Evolutionary conservation across 2,113 vertebrate species (phyloP).

Genomic region (Scophthalmus maximus): DNA sequence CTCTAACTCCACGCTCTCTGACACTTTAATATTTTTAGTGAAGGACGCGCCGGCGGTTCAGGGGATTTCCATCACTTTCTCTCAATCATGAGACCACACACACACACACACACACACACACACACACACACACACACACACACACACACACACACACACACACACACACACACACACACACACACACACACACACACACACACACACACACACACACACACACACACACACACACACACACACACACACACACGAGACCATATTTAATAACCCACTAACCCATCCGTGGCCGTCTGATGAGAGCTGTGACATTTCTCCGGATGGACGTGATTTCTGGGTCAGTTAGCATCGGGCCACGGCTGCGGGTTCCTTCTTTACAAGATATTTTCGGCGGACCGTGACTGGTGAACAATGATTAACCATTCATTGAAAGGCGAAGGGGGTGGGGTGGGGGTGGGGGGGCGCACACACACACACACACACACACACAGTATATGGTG

Average conservation of each 20-base stretch:
- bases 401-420: constrained; percentile 62
- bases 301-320: constrained; percentile 54
- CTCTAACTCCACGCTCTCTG: not conserved
- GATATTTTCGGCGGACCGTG: constrained; percentile 50
- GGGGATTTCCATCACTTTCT: constrained; percentile 25
- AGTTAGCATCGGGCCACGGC: constrained; percentile 7
- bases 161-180: constrained; percentile 15
- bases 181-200: not conserved
- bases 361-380: not conserved
- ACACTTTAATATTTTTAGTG: not conserved
- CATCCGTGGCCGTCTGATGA: constrained; percentile 43
- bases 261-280: constrained; percentile 52
- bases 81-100: not conserved
- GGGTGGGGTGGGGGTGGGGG: constrained; percentile 14
- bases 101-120: not conserved
- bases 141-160: not conserved
- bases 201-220: constrained; percentile 1
- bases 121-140: constrained; percentile 15
- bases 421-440: constrained; percentile 24
- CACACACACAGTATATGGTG: not conserved
- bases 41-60: not conserved
- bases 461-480: constrained; percentile 24
- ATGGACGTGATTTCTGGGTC: constrained; percentile 67
- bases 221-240: not conserved
- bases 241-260: not conserved